Evolutionary conservation across 1,140 invertebrate genomes (phyloP).

Genomic region (Diorhabda elongata): DNA sequence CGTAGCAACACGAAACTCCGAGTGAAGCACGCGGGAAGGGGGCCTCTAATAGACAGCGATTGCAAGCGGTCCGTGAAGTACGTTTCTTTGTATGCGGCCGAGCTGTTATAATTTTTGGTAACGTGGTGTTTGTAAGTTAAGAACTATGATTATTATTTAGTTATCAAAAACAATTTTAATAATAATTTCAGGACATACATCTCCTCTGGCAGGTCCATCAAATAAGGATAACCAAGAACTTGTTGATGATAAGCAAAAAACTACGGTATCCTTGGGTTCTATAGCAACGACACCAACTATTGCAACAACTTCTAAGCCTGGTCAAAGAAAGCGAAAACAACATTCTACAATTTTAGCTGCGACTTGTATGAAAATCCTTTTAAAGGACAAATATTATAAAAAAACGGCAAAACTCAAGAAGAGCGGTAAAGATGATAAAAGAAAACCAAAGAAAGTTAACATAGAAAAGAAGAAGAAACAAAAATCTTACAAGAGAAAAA

Average conservation of each 20-base stretch:
- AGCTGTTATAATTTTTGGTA: conserved; percentile 13
- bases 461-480: conserved; percentile 23
- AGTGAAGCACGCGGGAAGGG: not conserved
- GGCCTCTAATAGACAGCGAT: not conserved
- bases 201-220: conserved; percentile 10
- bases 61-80: conserved; percentile 1
- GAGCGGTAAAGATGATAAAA: conserved; percentile 23
- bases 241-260: conserved; percentile 14
- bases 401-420: conserved; percentile 29
- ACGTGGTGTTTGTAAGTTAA: conserved; percentile 9
- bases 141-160: not conserved
- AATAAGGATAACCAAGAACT: conserved; percentile 8
- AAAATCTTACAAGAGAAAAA: conserved; percentile 11
- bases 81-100: conserved; percentile 14
- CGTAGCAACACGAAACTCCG: not conserved
- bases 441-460: not conserved
- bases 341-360: conserved; percentile 35
- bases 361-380: conserved; percentile 34
- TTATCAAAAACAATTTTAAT: not conserved
- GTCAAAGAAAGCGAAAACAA: conserved; percentile 29
- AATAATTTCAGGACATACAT: conserved; percentile 16
- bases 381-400: conserved; percentile 37
- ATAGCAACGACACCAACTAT: conserved; percentile 14
- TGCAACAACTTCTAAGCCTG: conserved; percentile 19
- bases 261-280: conserved; percentile 1